phyloP scores from a whole-genome alignment of 2,888 invertebrate genomes.

The Mesorhabditis belari region DNA sequence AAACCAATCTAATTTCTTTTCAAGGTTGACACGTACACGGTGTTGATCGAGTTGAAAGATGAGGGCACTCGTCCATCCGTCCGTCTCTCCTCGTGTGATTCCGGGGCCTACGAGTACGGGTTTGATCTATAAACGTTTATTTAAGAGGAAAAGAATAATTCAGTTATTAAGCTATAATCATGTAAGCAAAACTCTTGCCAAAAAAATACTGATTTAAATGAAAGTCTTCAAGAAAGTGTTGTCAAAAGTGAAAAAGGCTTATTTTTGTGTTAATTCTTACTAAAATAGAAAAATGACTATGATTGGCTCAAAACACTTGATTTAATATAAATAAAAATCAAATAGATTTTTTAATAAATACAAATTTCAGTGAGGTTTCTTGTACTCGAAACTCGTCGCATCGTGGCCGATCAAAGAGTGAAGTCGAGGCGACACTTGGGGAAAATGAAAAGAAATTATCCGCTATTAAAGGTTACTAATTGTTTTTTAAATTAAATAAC shows the following conservation, averaged over 20 bases:
- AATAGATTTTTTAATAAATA: too few species aligned
- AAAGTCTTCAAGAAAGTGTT: too few species aligned
- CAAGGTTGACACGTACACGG: slow-evolving; percentile 26
- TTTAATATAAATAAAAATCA: too few species aligned
- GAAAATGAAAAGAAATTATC: background rate
- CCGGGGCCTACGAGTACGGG: slow-evolving; percentile 17
- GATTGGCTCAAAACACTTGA: too few species aligned
- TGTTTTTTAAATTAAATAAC: too few species aligned
- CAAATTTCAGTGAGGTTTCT: background rate
- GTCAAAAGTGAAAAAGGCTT: too few species aligned
- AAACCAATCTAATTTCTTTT: too few species aligned
- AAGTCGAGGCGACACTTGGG: background rate
- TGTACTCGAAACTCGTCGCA: background rate
- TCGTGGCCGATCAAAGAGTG: background rate
- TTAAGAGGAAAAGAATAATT: background rate
- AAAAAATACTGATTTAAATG: background rate
- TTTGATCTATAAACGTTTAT: background rate
- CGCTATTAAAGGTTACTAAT: background rate
- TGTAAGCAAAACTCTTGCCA: background rate
- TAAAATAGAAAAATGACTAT: too few species aligned
- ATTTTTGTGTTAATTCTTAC: too few species aligned
- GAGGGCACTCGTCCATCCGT: slow-evolving; percentile 46
- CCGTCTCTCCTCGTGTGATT: slow-evolving; percentile 30
- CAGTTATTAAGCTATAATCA: background rate
- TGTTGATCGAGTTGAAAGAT: slow-evolving; percentile 48